Evolutionary conservation across 2,113 vertebrate genomes (phyloP).

Genomic region (Myocastor coypus): DNA sequence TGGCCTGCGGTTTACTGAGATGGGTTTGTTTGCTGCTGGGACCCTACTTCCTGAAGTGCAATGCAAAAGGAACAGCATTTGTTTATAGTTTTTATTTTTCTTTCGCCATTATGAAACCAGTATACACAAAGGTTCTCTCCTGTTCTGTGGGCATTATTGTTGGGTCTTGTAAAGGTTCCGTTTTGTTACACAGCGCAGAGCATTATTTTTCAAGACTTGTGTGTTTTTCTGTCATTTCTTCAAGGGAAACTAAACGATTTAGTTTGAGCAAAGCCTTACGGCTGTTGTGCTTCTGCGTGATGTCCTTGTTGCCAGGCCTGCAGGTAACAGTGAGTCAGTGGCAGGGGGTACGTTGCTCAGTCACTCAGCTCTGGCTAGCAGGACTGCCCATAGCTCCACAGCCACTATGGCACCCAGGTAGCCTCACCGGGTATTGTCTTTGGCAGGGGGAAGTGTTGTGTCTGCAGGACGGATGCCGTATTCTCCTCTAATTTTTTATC

Average conservation of each 20-base stretch:
- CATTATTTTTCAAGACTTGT: conserved; percentile 88
- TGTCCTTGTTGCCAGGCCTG: conserved; percentile 51
- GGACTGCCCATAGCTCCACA: not conserved
- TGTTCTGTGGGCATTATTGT: conserved; percentile 96
- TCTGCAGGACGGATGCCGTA: not conserved
- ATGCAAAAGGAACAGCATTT: conserved; percentile 90
- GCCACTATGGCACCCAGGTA: not conserved
- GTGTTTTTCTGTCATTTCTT: conserved; percentile 83
- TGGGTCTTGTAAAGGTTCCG: conserved; percentile 90
- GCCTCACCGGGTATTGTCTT: not conserved
- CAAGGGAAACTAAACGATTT: conserved; percentile 85
- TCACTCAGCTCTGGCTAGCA: too few species aligned
- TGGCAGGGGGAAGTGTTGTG: not conserved
- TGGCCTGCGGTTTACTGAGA: conserved; percentile 77
- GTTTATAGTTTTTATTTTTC: conserved; percentile 83
- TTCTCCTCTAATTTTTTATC: too few species aligned
- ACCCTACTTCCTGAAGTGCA: conserved; percentile 85
- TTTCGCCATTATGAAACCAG: conserved; percentile 87
- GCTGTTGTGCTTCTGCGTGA: conserved; percentile 68
- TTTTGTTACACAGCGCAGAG: conserved; percentile 90
- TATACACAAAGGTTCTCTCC: conserved; percentile 93
- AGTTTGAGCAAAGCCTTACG: conserved; percentile 47
- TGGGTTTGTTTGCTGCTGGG: conserved; percentile 67
- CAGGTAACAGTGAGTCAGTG: conserved; percentile 57
- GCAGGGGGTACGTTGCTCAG: rapidly evolving